Evolutionary conservation across 2,113 vertebrate genomes (phyloP).

Genomic region (Piprites chloris): DNA sequence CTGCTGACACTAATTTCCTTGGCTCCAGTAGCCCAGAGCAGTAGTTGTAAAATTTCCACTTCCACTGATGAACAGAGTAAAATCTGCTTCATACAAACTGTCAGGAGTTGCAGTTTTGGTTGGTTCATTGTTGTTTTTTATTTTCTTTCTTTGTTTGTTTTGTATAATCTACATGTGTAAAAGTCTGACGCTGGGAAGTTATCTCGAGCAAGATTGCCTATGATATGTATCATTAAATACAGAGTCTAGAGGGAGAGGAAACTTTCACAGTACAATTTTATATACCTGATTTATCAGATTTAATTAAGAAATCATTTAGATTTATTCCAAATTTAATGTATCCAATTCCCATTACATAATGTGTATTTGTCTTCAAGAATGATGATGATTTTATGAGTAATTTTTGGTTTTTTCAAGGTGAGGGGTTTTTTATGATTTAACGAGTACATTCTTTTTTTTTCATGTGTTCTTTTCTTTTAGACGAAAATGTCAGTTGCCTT

Average conservation of each 20-base stretch:
- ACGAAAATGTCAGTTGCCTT: constrained; percentile 52
- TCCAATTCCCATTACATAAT: neutral
- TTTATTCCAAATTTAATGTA: neutral
- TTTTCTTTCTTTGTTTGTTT: neutral
- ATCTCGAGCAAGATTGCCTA: neutral
- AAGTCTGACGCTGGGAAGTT: neutral
- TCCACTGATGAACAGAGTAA: neutral
- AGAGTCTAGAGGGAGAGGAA: neutral
- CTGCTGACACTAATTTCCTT: neutral
- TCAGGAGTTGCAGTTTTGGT: neutral
- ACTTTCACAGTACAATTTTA: neutral
- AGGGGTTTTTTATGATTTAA: no score
- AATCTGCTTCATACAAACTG: neutral
- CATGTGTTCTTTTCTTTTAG: neutral
- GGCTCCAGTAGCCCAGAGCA: neutral
- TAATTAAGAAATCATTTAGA: neutral
- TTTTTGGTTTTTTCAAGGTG: no score
- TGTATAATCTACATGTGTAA: neutral
- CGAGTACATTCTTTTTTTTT: neutral
- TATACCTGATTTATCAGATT: neutral
- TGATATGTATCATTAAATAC: neutral
- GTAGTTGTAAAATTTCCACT: neutral
- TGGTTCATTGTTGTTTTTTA: neutral
- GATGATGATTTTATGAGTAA: neutral
- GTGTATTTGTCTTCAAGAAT: neutral